phyloP scores from a whole-genome alignment of 2,888 invertebrate species.

The Scaptomyza flava region DNA sequence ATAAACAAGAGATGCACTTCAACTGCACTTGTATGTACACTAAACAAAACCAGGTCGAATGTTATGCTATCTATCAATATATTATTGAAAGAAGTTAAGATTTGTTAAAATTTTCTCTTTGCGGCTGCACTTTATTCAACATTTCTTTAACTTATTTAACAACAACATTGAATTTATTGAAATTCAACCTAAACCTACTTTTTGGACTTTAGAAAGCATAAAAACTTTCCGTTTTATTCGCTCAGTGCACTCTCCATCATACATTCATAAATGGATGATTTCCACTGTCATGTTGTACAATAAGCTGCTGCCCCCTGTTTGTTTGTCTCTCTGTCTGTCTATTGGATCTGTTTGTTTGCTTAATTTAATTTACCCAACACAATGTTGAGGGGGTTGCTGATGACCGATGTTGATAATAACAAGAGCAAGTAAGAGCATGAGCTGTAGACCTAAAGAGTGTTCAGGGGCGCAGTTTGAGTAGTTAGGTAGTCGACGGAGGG shows the following conservation, averaged over 20 bases:
- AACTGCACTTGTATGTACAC: slow-evolving; percentile 18
- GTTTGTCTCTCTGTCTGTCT: slow-evolving; percentile 12
- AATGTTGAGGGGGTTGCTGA: slow-evolving; percentile 55
- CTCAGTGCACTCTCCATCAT: slow-evolving; percentile 22
- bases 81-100: too few relatives aligned
- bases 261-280: slow-evolving; percentile 53
- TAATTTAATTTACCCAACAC: slow-evolving; percentile 73
- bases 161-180: too few relatives aligned
- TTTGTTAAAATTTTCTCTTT: too few relatives aligned
- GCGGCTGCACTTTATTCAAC: too few relatives aligned
- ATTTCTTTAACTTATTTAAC: too few relatives aligned
- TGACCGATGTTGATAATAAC: slow-evolving; percentile 46
- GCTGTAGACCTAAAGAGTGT: not conserved
- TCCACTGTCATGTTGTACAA: slow-evolving; percentile 50
- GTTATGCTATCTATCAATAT: too few relatives aligned
- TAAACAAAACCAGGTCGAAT: not conserved
- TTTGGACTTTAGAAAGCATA: too few relatives aligned
- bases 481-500: too few relatives aligned
- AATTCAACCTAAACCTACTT: too few relatives aligned
- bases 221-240: slow-evolving; percentile 16
- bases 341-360: slow-evolving; percentile 60
- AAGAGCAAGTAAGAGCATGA: not conserved
- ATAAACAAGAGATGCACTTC: not conserved
- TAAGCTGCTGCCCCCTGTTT: slow-evolving; percentile 49
- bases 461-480: not conserved